A percentile compares a stretch with the other conserved stretches of the same genome.
These are phyloP conservation scores for Rhopalosiphum maidis DNA, from an alignment of 1,140 invertebrate species.

Conservation along the genomic window DNA sequence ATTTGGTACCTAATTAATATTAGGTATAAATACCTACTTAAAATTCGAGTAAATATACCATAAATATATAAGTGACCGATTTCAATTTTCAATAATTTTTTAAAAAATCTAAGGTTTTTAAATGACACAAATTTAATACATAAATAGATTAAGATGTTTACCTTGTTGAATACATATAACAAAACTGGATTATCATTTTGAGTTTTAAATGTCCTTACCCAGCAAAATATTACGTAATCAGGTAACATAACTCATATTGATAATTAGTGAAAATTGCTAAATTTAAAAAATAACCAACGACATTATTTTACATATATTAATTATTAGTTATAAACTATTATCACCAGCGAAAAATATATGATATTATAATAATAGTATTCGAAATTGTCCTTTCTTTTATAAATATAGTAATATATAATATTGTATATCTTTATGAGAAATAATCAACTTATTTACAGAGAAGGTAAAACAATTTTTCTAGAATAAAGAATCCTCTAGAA, in stretches of 20 bases:
- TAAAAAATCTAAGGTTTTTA: neutral
- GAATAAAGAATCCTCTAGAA: too few relatives aligned
- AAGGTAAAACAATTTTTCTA: too few relatives aligned
- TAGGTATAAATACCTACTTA: neutral
- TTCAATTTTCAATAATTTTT: neutral
- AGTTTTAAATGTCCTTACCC: neutral
- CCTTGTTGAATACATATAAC: neutral
- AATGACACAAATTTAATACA: neutral
- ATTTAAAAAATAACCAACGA: neutral
- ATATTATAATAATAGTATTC: neutral
- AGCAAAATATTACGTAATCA: neutral
- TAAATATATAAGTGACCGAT: neutral
- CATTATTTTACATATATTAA: neutral
- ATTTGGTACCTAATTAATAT: neutral
- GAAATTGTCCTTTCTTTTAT: neutral
- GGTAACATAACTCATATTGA: neutral
- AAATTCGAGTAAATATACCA: neutral
- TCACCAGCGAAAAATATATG: neutral
- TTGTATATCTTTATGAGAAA: too few relatives aligned
- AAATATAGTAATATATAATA: too few relatives aligned
- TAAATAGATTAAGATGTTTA: neutral
- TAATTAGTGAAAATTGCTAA: neutral
- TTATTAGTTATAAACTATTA: neutral
- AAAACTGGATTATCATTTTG: neutral
- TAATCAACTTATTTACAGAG: too few relatives aligned